Percentiles rank a stretch among this genome's conserved stretches.
These are phyloP conservation scores for Steinernema scapterisci DNA, from an alignment of 2,888 invertebrate species.

Conservation along the genomic window DNA sequence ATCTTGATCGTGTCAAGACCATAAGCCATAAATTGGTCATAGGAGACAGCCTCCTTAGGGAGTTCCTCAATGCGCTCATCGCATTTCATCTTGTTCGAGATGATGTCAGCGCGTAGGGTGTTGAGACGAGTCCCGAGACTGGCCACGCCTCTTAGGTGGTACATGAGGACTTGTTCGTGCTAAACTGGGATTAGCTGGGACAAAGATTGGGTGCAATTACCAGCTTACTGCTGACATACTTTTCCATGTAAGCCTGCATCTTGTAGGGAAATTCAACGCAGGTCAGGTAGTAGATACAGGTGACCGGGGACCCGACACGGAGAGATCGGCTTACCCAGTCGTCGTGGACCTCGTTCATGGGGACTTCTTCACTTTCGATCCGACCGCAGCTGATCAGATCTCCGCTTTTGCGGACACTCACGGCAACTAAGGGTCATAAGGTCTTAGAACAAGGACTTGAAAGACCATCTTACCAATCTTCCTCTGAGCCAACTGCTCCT, in stretches of 20 bases:
- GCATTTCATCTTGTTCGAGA: background rate
- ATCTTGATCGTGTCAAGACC: background rate
- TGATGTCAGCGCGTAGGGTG: background rate
- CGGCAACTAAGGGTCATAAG: background rate
- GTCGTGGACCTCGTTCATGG: constrained; percentile 1
- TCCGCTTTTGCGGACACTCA: background rate
- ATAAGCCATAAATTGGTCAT: constrained; percentile 14
- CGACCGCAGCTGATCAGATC: background rate
- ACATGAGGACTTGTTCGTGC: background rate
- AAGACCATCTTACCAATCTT: background rate
- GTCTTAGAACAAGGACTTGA: no score
- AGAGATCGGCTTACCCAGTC: background rate
- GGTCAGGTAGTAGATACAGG: constrained; percentile 1
- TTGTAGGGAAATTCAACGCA: constrained; percentile 19
- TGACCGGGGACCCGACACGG: background rate
- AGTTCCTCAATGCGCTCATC: background rate
- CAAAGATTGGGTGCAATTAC: background rate
- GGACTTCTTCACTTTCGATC: background rate
- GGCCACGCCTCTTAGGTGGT: constrained; percentile 1
- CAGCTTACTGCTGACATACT: background rate
- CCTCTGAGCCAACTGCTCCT: constrained; percentile 4
- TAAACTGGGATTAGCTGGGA: background rate
- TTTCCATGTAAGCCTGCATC: constrained; percentile 19
- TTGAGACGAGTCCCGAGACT: background rate
- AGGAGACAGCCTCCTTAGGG: background rate